Conservation (phyloP, 2,888 invertebrate species). For the Parnassius smintheus region DNA sequence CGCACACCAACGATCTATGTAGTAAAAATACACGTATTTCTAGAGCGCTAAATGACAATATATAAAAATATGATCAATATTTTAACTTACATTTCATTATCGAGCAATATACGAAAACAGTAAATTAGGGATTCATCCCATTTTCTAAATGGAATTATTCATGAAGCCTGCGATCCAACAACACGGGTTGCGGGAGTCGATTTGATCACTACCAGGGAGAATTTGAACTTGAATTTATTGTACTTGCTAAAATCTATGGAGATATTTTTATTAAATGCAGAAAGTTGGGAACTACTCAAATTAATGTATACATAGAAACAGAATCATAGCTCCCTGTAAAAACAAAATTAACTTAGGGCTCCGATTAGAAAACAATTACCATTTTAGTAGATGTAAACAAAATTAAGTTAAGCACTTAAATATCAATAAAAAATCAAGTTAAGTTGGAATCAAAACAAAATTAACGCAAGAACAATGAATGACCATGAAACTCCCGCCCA, state of each 20-base stretch:
- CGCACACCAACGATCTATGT: too few species aligned
- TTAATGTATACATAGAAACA: too few species aligned
- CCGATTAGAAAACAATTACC: conserved; percentile 8
- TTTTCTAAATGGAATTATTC: conserved; percentile 25
- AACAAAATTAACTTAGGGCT: not conserved
- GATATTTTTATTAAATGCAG: too few species aligned
- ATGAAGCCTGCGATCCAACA: conserved; percentile 23
- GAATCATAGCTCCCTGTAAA: not conserved
- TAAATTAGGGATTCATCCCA: conserved; percentile 21
- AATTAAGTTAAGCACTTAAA: conserved; percentile 16
- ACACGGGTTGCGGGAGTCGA: conserved; percentile 18
- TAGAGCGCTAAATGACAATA: conserved; percentile 4
- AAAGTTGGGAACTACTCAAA: too few species aligned
- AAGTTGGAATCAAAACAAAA: conserved; percentile 8
- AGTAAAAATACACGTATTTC: conserved; percentile 2
- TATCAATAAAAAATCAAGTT: conserved; percentile 13
- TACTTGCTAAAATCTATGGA: conserved; percentile 1
- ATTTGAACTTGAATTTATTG: conserved; percentile 7
- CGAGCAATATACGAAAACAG: conserved; percentile 24
- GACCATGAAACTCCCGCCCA: not conserved
- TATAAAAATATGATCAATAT: conserved; percentile 10
- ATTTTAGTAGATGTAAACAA: conserved; percentile 1
- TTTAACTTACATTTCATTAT: conserved; percentile 24
- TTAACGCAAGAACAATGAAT: conserved; percentile 13
- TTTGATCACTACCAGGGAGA: conserved; percentile 13